Conservation (phyloP, 2,888 invertebrate genomes). For the Rhogogaster chlorosoma region DNA sequence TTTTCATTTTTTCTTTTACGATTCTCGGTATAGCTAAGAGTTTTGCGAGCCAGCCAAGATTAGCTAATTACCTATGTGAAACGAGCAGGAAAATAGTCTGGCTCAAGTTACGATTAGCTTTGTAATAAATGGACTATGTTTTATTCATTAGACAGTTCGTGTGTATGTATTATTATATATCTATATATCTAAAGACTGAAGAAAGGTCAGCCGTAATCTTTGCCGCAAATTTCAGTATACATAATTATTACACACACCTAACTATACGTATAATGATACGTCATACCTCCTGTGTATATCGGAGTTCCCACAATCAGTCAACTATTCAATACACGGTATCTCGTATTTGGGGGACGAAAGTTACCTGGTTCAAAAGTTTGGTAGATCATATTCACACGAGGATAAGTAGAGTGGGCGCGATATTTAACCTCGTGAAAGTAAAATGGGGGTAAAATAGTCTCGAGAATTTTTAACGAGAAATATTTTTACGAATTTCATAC, state of each 20-base stretch:
- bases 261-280: neutral
- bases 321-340: neutral
- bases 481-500: neutral
- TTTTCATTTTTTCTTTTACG: neutral
- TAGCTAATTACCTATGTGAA: constrained; percentile 7
- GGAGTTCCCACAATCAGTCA: too few relatives aligned
- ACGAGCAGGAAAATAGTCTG: constrained; percentile 15
- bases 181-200: neutral
- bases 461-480: neutral
- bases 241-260: neutral
- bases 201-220: constrained; percentile 34
- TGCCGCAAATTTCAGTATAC: constrained; percentile 24
- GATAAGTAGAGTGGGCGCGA: too few relatives aligned
- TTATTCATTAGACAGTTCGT: constrained; percentile 29
- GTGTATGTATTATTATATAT: neutral
- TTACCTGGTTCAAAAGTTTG: neutral
- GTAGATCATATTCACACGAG: neutral
- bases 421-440: neutral
- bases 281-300: neutral
- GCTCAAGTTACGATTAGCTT: constrained; percentile 36
- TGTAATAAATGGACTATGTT: constrained; percentile 30
- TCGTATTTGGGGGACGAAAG: neutral
- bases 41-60: neutral
- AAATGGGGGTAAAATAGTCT: neutral
- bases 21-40: neutral